Evolutionary conservation across 2,888 invertebrate genomes (phyloP), one percentile per base, ranked within the genome.

Genomic region (Rhopalosiphum nymphaeae): DNA sequence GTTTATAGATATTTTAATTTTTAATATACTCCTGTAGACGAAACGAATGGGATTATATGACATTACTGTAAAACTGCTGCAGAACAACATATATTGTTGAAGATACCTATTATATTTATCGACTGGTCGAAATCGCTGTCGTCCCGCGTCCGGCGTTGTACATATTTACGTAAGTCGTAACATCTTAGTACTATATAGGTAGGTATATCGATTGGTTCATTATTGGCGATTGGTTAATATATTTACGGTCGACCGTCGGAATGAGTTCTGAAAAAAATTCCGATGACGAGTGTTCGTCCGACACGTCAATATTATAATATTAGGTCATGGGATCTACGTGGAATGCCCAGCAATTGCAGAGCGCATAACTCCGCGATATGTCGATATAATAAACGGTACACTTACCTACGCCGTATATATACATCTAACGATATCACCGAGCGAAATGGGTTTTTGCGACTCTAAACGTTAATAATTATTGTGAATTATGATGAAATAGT

Each of bases 241-340:
- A 57, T 4, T 36, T 25, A n/a, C 89, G 44, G 25, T 46, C 61
- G 57, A 89, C 42, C 4, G 25, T 10, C 85, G 25, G 44, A 49
- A 29, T 49, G 2, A 16, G n/a, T 87, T 84, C 36, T 84, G 9
- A 49, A 78, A 78, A 36, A 36, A 53, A 42, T 78, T 13, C 91
- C 26, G n/a, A 61, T 61, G 84, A 91, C 84, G 16, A 67, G 61
- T 49, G 46, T 49, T 25, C 29, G 42, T 36, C 42, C 26, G 13
- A 57, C 57, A 26, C 21, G 29, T 36, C 3, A 85, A 44, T 44
- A 86, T 86, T 46, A 86, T 86, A 86, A 46, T 84, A 91, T 91
- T 91, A 84, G 91, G 91, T 91, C 91, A 84, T 91, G 84, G 91
- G 29, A 91, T 84, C 53, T 42, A 56, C 84, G 84, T 56, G 84